Evolutionary conservation across 2,113 vertebrate species (phyloP), one percentile per base, ranked within the genome.

Genomic region (Corynorhinus townsendii): DNA sequence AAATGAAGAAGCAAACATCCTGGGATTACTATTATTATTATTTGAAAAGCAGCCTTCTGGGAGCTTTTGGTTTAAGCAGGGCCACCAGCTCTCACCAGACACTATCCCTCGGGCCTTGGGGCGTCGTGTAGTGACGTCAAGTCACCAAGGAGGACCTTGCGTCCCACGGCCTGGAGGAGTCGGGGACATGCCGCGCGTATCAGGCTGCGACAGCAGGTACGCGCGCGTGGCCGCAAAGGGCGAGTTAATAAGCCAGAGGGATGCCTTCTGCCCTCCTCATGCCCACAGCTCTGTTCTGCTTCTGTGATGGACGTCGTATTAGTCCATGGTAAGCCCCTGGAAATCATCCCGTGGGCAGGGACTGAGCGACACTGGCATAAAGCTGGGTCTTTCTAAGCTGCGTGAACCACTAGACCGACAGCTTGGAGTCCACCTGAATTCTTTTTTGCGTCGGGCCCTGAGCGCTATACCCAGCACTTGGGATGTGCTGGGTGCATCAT

Each of bases 21-120:
- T 62, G 59, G 68, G 26, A 16, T 33, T 75, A 45, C 33, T 49
- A 49, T 49, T 49, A 49, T 52, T n/a, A 72, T 10, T 35, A 7
- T 86, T 66, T 38, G 9, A 40, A 73, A 20, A 85, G 22, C 59
- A 73, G n/a, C 11, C 2, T 93, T 75, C 72, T 71, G n/a, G 62
- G 86, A 54, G 26, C 86, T 22, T 10, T 56, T 26, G 69, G 9
- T 30, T 0, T 4, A 15, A 20, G 35, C 4, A 1, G 40, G 45
- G 4, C 15, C 28, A 45, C 45, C 11, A 7, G 24, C n/a, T 19
- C 11, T 62, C 59, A 19, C 9, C 0, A 0, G 6, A 28, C 19
- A 7, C 15, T 11, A 2, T 59, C 38, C 35, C 24, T 15, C 16
- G 82, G 73, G 45, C 22, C 0, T 6, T 7, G 14, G 24, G n/a